These are phyloP conservation scores for Scaptodrosophila lebanonensis DNA, from an alignment of 1,140 invertebrate species.

Conservation along the genomic window DNA sequence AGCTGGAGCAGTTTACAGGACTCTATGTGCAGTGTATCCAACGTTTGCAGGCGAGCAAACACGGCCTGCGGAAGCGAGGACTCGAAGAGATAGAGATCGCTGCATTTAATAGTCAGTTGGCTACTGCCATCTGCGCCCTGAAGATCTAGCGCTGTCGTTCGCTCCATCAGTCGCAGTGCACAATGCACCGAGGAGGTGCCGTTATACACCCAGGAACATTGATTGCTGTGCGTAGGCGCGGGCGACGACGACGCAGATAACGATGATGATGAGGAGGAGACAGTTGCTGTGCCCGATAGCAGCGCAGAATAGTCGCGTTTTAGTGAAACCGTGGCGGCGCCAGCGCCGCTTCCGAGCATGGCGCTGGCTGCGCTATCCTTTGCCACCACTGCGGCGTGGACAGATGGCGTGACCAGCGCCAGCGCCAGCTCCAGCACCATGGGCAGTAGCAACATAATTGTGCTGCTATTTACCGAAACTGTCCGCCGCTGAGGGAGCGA, in stretches of 20 bases:
- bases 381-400: slow-evolving; percentile 24
- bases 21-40: slow-evolving; percentile 85
- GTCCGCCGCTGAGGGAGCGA: no score
- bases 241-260: slow-evolving; percentile 19
- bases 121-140: slow-evolving; percentile 83
- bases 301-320: slow-evolving; percentile 53
- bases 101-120: slow-evolving; percentile 85
- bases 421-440: slow-evolving; percentile 17
- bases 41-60: slow-evolving; percentile 84
- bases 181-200: slow-evolving; percentile 83
- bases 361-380: slow-evolving; percentile 50
- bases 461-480: no score
- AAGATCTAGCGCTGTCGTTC: slow-evolving; percentile 81
- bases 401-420: neutral
- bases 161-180: slow-evolving; percentile 83
- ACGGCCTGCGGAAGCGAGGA: slow-evolving; percentile 84
- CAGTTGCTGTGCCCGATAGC: slow-evolving; percentile 12
- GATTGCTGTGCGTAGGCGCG: slow-evolving; percentile 46
- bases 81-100: slow-evolving; percentile 87
- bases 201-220: slow-evolving; percentile 81
- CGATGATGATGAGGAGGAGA: slow-evolving; percentile 4
- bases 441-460: no score
- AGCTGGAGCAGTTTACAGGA: slow-evolving; percentile 88
- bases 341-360: slow-evolving; percentile 49
- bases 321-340: slow-evolving; percentile 45